Evolutionary conservation across 2,888 invertebrate species (phyloP).

Genomic region (Melanchra persicariae): DNA sequence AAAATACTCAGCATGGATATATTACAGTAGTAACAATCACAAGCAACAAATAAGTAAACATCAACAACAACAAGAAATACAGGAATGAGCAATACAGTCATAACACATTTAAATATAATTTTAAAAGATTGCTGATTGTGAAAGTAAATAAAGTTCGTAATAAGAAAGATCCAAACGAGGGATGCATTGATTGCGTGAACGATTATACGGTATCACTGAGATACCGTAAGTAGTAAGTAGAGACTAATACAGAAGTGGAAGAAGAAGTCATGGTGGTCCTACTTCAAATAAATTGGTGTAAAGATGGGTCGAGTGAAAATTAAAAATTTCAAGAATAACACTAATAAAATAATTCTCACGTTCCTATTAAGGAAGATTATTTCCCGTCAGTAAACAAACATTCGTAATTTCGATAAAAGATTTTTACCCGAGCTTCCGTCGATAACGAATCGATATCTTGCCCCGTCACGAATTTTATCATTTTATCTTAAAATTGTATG

Average conservation of each 20-base stretch:
- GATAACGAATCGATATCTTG: constrained; percentile 52
- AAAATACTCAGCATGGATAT: not conserved
- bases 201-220: no score
- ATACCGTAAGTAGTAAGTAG: no score
- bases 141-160: no score
- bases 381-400: constrained; percentile 46
- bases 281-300: no score
- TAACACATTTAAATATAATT: no score
- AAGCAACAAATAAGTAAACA: not conserved
- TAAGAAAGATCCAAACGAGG: no score
- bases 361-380: constrained; percentile 28
- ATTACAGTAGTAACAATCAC: no score
- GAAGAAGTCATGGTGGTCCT: no score
- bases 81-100: not conserved
- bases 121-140: no score
- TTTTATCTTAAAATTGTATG: constrained; percentile 47
- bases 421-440: constrained; percentile 31
- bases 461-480: constrained; percentile 49
- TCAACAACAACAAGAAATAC: not conserved
- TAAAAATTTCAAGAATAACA: not conserved
- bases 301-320: no score
- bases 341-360: constrained; percentile 50
- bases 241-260: no score
- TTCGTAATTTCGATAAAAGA: constrained; percentile 37
- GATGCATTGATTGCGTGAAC: no score